phyloP scores from a whole-genome alignment of 2,888 invertebrate species.

The Chrysolina americana region DNA sequence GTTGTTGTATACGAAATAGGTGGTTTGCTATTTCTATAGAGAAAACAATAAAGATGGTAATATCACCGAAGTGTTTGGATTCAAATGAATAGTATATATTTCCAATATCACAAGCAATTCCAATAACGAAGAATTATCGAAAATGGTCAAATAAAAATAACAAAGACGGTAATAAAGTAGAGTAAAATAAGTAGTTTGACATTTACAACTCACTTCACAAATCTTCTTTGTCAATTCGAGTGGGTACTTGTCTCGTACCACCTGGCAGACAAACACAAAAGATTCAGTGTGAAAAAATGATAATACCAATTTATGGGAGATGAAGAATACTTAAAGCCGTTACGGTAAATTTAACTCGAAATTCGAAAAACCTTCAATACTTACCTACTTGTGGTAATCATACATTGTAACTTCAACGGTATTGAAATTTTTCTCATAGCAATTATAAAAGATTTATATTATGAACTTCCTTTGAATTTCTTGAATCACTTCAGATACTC shows the following conservation, averaged over 20 bases:
- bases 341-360: background rate
- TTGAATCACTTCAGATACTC: too few species aligned
- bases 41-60: too few species aligned
- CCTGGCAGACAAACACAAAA: constrained; percentile 11
- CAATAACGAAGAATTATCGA: background rate
- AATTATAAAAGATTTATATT: too few species aligned
- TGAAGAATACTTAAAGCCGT: background rate
- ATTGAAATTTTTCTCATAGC: too few species aligned
- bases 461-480: too few species aligned
- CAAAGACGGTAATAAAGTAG: background rate
- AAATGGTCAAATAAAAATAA: background rate
- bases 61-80: too few species aligned
- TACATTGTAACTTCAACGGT: too few species aligned
- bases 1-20: too few species aligned
- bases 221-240: constrained; percentile 9
- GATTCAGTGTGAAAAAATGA: constrained; percentile 6
- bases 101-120: too few species aligned
- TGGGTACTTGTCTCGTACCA: constrained; percentile 15
- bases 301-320: constrained; percentile 1
- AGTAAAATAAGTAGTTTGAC: background rate
- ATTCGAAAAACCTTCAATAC: background rate
- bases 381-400: too few species aligned
- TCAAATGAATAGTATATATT: too few species aligned
- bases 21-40: too few species aligned
- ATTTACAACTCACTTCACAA: constrained; percentile 6